These are phyloP conservation scores for Colletes gigas DNA, from an alignment of 1,140 invertebrate species.

Conservation along the genomic window DNA sequence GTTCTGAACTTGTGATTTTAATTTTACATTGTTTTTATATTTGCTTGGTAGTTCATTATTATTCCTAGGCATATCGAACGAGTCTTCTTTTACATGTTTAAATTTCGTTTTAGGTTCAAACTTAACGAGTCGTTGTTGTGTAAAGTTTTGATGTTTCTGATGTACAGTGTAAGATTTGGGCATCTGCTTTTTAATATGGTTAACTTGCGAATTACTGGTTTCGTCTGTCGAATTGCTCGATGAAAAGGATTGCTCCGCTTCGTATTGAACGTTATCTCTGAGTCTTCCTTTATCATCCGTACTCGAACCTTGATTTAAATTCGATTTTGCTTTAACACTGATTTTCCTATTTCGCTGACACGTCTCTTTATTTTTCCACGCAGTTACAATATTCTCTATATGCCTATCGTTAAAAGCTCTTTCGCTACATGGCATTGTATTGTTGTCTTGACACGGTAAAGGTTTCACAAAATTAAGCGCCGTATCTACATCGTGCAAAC, in stretches of 20 bases:
- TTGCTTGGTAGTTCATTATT: neutral
- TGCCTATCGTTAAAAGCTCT: slow-evolving; percentile 61
- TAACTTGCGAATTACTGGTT: slow-evolving; percentile 2
- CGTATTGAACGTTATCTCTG: neutral
- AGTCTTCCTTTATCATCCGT: neutral
- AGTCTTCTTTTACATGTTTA: slow-evolving; percentile 13
- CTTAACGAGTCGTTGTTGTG: neutral
- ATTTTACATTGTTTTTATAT: slow-evolving; percentile 11
- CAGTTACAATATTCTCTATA: slow-evolving; percentile 69
- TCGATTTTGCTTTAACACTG: slow-evolving; percentile 15
- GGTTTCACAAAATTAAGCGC: slow-evolving; percentile 65
- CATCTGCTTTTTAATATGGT: slow-evolving; percentile 1
- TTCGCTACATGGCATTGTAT: slow-evolving; percentile 60
- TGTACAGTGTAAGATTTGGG: neutral
- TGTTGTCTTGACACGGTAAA: slow-evolving; percentile 67
- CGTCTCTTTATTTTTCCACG: slow-evolving; percentile 54
- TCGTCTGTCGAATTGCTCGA: slow-evolving; percentile 14
- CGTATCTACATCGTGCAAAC: slow-evolving; percentile 57
- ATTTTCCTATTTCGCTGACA: slow-evolving; percentile 56
- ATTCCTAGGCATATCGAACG: neutral
- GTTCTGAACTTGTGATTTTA: slow-evolving; percentile 32
- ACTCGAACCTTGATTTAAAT: neutral
- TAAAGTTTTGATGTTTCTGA: slow-evolving; percentile 4
- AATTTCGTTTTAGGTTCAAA: slow-evolving; percentile 21
- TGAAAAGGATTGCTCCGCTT: slow-evolving; percentile 19